These are phyloP conservation scores for Oncorhynchus gorbuscha DNA, from an alignment of 2,113 vertebrate species.

Conservation along the genomic window DNA sequence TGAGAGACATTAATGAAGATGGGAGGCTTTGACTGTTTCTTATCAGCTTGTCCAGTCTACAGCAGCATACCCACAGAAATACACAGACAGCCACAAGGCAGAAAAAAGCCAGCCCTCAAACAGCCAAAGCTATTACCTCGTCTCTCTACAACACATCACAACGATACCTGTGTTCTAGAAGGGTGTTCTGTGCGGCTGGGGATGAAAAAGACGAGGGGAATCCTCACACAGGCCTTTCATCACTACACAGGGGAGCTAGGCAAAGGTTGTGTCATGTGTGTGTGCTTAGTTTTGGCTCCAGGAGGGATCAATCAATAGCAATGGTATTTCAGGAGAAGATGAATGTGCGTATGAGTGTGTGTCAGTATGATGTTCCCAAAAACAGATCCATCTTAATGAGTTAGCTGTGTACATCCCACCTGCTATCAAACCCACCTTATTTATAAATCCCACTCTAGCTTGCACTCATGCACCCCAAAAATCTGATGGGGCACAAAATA, in stretches of 20 bases:
- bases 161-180: conserved; percentile 15
- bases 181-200: background rate
- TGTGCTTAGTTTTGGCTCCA: background rate
- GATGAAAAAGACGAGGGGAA: background rate
- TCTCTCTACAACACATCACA: background rate
- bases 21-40: conserved; percentile 54
- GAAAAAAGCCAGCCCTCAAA: conserved; percentile 31
- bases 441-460: conserved; percentile 19
- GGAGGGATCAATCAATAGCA: conserved; percentile 12
- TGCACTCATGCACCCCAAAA: background rate
- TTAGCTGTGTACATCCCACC: conserved; percentile 19
- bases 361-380: conserved; percentile 35
- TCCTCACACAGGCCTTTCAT: too few species aligned
- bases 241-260: too few species aligned
- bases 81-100: conserved; percentile 10
- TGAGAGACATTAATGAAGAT: conserved; percentile 42
- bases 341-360: background rate
- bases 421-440: conserved; percentile 26
- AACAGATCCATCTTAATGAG: conserved; percentile 39
- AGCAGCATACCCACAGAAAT: conserved; percentile 30
- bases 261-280: background rate
- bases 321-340: conserved; percentile 4
- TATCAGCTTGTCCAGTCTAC: conserved; percentile 61
- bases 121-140: conserved; percentile 10
- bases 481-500: too few species aligned